Conservation (phyloP, 1,140 invertebrate species). For the Planococcus citri region DNA sequence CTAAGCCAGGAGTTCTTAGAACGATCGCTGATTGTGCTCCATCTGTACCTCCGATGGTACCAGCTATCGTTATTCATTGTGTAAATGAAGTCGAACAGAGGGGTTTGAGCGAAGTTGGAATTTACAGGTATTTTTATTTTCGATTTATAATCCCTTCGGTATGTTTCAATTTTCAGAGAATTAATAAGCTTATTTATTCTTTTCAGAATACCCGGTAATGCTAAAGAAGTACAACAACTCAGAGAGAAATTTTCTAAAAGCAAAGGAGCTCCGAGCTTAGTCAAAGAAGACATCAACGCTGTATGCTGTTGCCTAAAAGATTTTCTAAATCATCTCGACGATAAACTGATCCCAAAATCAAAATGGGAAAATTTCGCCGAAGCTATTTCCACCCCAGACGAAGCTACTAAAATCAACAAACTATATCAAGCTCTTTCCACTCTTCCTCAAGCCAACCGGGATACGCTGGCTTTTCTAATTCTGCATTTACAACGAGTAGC, state of each 20-base stretch:
- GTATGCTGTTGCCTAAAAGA: conserved; percentile 76
- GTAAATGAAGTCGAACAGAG: conserved; percentile 83
- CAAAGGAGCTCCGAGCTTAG: conserved; percentile 50
- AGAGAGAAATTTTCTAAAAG: conserved; percentile 64
- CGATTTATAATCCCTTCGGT: too few species aligned
- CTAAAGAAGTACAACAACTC: conserved; percentile 68
- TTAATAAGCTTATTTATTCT: conserved; percentile 39
- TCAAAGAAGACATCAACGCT: conserved; percentile 58
- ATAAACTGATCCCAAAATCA: conserved; percentile 64
- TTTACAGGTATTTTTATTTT: conserved; percentile 54
- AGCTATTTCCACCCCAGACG: conserved; percentile 40
- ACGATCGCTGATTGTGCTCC: conserved; percentile 72
- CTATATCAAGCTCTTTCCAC: conserved; percentile 49
- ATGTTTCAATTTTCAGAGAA: too few species aligned
- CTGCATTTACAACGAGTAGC: conserved; percentile 72
- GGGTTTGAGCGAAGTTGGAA: conserved; percentile 68
- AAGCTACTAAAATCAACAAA: conserved; percentile 34
- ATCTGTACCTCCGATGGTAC: conserved; percentile 67
- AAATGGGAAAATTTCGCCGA: conserved; percentile 59
- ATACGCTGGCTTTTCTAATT: conserved; percentile 74
- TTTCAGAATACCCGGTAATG: conserved; percentile 62
- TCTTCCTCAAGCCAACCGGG: conserved; percentile 70
- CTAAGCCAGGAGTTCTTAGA: conserved; percentile 43
- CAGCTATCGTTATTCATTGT: conserved; percentile 84
- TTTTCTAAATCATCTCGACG: conserved; percentile 65